phyloP scores from a whole-genome alignment of 2,888 invertebrate species.

The Thera obeliscata region DNA sequence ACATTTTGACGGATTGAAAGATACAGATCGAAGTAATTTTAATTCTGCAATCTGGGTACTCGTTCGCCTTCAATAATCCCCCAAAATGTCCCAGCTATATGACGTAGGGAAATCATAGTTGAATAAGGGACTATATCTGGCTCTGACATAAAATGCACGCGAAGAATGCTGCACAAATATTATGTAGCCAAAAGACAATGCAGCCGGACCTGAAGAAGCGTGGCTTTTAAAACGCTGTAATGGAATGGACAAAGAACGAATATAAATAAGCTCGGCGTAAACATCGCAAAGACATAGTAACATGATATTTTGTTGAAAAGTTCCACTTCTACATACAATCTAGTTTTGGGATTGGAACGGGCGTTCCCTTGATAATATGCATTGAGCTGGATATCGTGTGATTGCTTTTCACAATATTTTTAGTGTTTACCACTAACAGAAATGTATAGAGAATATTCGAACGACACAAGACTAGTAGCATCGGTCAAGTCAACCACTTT shows the following conservation, averaged over 20 bases:
- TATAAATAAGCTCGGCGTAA: slow-evolving; percentile 4
- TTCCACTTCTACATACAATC: neutral
- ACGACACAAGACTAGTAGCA: no score
- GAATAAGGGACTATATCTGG: slow-evolving; percentile 41
- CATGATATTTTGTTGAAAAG: neutral
- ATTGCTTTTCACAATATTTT: no score
- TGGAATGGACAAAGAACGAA: slow-evolving; percentile 25
- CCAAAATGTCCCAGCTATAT: neutral
- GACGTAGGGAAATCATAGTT: neutral
- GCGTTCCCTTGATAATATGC: no score
- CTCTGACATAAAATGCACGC: slow-evolving; percentile 62
- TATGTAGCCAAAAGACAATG: slow-evolving; percentile 52
- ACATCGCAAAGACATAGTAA: slow-evolving; percentile 6
- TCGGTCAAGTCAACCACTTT: no score
- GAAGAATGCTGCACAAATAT: slow-evolving; percentile 49
- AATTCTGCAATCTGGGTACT: neutral
- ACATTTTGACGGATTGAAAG: neutral
- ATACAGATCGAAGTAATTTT: neutral
- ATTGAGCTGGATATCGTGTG: no score
- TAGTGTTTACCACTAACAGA: no score
- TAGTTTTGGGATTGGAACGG: no score
- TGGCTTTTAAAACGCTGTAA: slow-evolving; percentile 33
- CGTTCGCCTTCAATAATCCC: neutral
- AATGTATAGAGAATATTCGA: no score
- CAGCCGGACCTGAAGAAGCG: slow-evolving; percentile 27